Percentiles rank a stretch among this genome's conserved stretches.
Evolutionary conservation across 2,113 vertebrate genomes (phyloP).

Genomic region (Crocuta crocuta): DNA sequence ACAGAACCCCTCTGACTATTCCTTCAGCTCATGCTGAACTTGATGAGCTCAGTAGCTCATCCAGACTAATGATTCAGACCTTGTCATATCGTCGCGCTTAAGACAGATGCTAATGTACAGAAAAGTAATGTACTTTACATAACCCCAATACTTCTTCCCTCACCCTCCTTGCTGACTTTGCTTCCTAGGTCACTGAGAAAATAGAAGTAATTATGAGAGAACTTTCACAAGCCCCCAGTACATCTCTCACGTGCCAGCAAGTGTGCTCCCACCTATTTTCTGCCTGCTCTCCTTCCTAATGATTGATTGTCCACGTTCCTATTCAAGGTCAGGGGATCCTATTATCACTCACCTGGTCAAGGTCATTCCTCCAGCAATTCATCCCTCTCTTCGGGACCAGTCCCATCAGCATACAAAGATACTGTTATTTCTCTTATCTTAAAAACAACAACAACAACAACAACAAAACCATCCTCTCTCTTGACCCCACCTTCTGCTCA

Average conservation of each 20-base stretch:
- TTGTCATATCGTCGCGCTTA: background rate
- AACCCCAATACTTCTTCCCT: background rate
- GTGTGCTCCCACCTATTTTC: rapidly evolving
- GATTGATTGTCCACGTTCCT: background rate
- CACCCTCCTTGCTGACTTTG: background rate
- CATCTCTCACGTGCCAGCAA: background rate
- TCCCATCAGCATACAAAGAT: background rate
- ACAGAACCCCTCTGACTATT: background rate
- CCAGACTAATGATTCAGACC: background rate
- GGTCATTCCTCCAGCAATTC: background rate
- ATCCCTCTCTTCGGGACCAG: background rate
- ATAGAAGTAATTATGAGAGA: background rate
- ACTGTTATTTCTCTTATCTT: background rate
- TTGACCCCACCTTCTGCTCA: background rate
- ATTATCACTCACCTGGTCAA: background rate
- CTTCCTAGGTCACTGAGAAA: background rate
- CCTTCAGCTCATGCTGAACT: background rate
- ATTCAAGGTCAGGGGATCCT: background rate
- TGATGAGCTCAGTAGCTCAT: background rate
- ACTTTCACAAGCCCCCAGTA: background rate
- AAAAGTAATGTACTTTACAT: background rate
- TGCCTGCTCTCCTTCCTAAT: background rate
- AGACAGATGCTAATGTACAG: background rate
- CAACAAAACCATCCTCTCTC: background rate
- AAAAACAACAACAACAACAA: background rate